Conservation (phyloP, 2,113 vertebrate genomes). For the Cynoglossus semilaevis region DNA sequence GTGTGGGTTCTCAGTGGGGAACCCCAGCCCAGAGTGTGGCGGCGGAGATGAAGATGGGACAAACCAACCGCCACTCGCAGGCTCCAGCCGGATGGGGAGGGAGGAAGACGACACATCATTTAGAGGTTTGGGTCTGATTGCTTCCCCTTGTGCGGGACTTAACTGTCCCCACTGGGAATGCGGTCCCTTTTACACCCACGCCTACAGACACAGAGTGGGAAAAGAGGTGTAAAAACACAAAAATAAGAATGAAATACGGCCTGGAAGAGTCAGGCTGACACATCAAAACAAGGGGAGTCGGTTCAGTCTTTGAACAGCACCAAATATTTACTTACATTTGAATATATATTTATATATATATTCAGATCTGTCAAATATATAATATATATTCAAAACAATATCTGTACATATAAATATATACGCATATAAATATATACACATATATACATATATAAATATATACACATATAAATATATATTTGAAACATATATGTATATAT, state of each 20-base stretch:
- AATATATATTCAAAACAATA: no score
- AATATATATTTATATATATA: no score
- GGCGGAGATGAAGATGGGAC: slow-evolving; percentile 54
- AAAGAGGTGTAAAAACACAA: slow-evolving; percentile 37
- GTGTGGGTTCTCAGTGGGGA: slow-evolving; percentile 54
- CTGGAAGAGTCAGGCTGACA: slow-evolving; percentile 11
- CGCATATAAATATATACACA: no score
- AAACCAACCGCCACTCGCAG: slow-evolving; percentile 54
- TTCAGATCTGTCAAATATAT: no score
- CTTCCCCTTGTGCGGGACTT: slow-evolving; percentile 56
- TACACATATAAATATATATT: no score
- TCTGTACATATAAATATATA: no score
- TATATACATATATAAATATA: no score
- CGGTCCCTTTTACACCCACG: slow-evolving; percentile 52
- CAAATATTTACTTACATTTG: slow-evolving; percentile 2
- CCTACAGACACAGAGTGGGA: slow-evolving; percentile 26
- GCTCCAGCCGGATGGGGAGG: slow-evolving; percentile 53
- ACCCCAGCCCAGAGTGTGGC: slow-evolving; percentile 58
- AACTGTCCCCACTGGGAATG: slow-evolving; percentile 55
- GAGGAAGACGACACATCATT: slow-evolving; percentile 61
- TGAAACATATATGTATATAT: no score
- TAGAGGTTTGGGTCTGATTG: slow-evolving; percentile 63
- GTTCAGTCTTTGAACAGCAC: slow-evolving; percentile 14
- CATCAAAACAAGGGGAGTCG: slow-evolving; percentile 25
- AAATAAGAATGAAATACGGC: slow-evolving; percentile 37